phyloP scores from a whole-genome alignment of 2,113 vertebrate genomes.

The Chaetodon trifascialis region DNA sequence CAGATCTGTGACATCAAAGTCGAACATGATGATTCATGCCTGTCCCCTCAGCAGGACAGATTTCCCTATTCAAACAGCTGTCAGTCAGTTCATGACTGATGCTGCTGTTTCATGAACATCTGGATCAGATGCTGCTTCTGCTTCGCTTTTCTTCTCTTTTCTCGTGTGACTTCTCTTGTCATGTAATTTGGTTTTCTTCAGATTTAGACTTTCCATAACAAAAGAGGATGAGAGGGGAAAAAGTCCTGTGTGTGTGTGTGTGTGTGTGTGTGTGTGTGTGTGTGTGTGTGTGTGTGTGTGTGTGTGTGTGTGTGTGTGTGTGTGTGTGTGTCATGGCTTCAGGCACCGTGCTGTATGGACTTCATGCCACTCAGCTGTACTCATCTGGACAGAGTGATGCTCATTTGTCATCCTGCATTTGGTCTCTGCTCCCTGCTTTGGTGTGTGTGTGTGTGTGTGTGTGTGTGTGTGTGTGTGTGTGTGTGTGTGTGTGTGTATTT shows the following conservation, averaged over 20 bases:
- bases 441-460: background rate
- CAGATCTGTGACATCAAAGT: too few relatives aligned
- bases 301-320: constrained; percentile 13
- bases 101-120: too few relatives aligned
- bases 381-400: constrained; percentile 49
- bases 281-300: background rate
- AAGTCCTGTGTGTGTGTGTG: background rate
- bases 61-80: too few relatives aligned
- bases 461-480: background rate
- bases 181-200: background rate
- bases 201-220: background rate
- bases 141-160: too few relatives aligned
- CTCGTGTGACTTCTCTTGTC: background rate
- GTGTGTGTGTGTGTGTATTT: constrained; percentile 15
- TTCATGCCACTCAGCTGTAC: constrained; percentile 45
- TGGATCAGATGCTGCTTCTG: background rate
- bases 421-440: constrained; percentile 34
- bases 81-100: too few relatives aligned
- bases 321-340: background rate
- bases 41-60: too few relatives aligned
- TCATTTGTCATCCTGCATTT: constrained; percentile 59
- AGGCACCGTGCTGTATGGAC: background rate
- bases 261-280: constrained; percentile 11
- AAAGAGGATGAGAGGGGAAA: background rate
- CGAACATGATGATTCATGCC: too few relatives aligned